Percentiles rank a stretch among this genome's conserved stretches.
Conservation (phyloP, 2,113 vertebrate species). For the Cygnus atratus region DNA sequence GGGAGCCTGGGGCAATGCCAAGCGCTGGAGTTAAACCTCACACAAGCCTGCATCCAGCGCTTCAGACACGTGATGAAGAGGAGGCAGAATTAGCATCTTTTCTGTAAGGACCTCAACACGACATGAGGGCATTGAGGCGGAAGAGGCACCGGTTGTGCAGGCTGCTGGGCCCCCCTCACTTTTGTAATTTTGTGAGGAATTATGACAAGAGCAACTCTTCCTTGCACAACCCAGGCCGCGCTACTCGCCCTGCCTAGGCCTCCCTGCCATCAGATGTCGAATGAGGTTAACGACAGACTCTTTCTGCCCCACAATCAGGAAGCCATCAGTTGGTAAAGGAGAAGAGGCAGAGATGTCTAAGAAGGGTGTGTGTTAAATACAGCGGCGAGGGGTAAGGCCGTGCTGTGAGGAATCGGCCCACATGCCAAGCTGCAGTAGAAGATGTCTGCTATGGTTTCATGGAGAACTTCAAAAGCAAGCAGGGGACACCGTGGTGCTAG, state of each 20-base stretch:
- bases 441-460: neutral
- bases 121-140: rapidly evolving
- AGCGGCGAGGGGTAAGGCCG: neutral
- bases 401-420: neutral
- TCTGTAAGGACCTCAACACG: neutral
- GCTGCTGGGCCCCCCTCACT: neutral
- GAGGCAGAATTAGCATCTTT: neutral
- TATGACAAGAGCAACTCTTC: neutral
- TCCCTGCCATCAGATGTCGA: neutral
- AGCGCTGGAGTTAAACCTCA: neutral
- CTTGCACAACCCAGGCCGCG: neutral
- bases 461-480: neutral
- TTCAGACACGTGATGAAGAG: neutral
- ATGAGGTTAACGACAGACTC: neutral
- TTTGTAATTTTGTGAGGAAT: neutral
- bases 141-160: neutral
- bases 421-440: neutral
- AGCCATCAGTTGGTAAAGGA: neutral
- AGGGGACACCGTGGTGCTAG: neutral
- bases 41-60: rapidly evolving
- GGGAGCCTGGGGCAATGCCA: neutral
- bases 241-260: neutral
- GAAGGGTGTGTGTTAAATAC: neutral
- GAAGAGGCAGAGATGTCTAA: neutral
- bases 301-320: neutral